These are phyloP conservation scores for Dascillus cervinus DNA, from an alignment of 2,888 invertebrate species.

Conservation along the genomic window DNA sequence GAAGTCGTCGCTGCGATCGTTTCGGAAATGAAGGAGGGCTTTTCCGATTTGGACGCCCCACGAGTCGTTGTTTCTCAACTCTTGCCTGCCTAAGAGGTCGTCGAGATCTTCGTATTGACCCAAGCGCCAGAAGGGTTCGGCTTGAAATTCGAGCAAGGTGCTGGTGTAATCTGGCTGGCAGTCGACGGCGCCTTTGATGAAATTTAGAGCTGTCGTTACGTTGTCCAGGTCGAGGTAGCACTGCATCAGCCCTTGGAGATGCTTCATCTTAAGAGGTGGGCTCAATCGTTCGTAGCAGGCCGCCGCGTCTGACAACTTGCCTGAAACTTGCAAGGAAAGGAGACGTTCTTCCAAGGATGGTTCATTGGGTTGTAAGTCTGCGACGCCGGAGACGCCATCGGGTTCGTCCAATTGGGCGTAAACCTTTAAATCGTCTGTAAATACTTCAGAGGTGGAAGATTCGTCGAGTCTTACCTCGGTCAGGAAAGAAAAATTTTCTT, in stretches of 20 bases:
- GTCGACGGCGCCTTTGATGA: conserved; percentile 62
- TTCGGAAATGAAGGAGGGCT: conserved; percentile 54
- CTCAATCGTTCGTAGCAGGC: conserved; percentile 81
- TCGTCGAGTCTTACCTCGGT: conserved; percentile 47
- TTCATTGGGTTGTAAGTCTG: conserved; percentile 65
- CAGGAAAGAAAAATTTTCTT: conserved; percentile 55
- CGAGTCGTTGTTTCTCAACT: conserved; percentile 42
- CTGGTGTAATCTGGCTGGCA: conserved; percentile 52
- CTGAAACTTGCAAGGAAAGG: conserved; percentile 75
- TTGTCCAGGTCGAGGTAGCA: conserved; percentile 84
- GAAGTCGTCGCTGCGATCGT: conserved; percentile 32
- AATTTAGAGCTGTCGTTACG: conserved; percentile 72
- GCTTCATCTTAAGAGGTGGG: conserved; percentile 41
- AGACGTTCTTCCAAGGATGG: conserved; percentile 78
- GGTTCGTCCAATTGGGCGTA: conserved; percentile 85
- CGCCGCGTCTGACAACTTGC: conserved; percentile 75
- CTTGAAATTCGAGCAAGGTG: conserved; percentile 57
- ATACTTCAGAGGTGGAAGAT: too few relatives aligned
- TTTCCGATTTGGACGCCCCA: conserved; percentile 74
- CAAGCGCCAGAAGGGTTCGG: conserved; percentile 84
- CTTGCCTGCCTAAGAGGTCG: conserved; percentile 48
- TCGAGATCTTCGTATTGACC: conserved; percentile 76
- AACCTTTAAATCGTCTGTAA: conserved; percentile 46
- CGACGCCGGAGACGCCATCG: conserved; percentile 79
- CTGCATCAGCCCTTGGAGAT: conserved; percentile 66